Base-by-base conservation (phyloP, 2,888 invertebrate species). In the Caenorhabditis zanzibari region DNA sequence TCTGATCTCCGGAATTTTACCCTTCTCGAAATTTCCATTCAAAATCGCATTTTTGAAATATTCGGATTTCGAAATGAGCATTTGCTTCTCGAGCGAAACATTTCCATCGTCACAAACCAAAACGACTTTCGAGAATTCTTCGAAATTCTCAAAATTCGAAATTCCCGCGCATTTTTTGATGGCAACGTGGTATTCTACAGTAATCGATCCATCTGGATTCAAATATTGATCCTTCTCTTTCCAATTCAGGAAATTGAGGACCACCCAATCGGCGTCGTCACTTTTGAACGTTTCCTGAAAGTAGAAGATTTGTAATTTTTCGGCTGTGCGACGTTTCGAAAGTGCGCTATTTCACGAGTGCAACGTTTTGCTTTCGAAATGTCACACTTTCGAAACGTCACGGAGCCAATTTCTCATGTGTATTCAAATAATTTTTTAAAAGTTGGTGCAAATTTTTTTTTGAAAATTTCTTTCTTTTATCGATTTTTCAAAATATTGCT, bases 281-380 rank as follows among this genome's bases (percentile, higher is more conserved):
- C 22, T 52, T 52, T 52, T 52, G 49, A 52, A 52, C 49, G 49
- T 16, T 52, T 52, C 22, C n/a, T 47, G 47, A 47, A 47, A 6
- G n/a, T 47, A 47, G 4, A 6, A 6, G n/a, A 47, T 14, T 6
- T n/a, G 16, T 47, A 47, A 47, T 47, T n/a, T n/a, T n/a, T n/a
- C n/a, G n/a, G n/a, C n/a, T n/a, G n/a, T n/a, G n/a, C 47, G 16
- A 47, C 47, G 47, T 6, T 47, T 14, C 47, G 47, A n/a, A n/a
- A n/a, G n/a, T n/a, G n/a, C n/a, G n/a, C n/a, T n/a, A n/a, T n/a
- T n/a, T n/a, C n/a, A n/a, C n/a, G n/a, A n/a, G n/a, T n/a, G n/a
- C n/a, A n/a, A n/a, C n/a, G n/a, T n/a, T n/a, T n/a, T n/a, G n/a
- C n/a, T n/a, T n/a, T n/a, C n/a, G n/a, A n/a, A n/a, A n/a, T n/a